Evolutionary conservation across 2,888 invertebrate species (phyloP), one percentile per base, ranked within the genome.

Genomic region (Lochmaea capreae): DNA sequence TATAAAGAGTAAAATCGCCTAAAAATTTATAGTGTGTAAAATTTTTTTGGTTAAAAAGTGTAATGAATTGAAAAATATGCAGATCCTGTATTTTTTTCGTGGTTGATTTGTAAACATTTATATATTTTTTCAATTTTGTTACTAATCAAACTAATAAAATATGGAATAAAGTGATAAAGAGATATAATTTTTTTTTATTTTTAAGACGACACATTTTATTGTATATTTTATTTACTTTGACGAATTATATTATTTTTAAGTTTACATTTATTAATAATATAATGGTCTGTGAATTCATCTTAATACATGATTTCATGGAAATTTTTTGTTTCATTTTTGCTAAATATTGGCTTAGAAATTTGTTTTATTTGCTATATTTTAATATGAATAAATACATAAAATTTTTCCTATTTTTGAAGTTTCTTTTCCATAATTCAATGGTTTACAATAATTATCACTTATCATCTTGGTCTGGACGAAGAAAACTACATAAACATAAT

Each of bases 301-400:
- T 18, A 58, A 26, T 22, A 26, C 22, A 22, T 54, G 18, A 54
- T 54, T 54, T 54, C 18, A 18, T 14, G 0, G n/a, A 16, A 54
- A n/a, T 2, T 16, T 58, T 58, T 58, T 58, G 12, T 49, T 26
- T 58, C 9, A 10, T 58, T 26, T 26, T 26, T 58, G 58, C 58
- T 58, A 22, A 22, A 58, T 58, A 22, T 58, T n/a, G 18, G 58
- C 22, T 58, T 58, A 26, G 9, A 58, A 8, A 58, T 58, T 58
- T 26, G 58, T 58, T 58, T 26, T 58, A 26, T 58, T 58, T 58
- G 58, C 58, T 58, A 26, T 58, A 58, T 58, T 58, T 58, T 58
- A 18, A 2, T 58, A 58, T 58, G 12, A 26, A 58, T 58, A 58
- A 33, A 58, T 58, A 58, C 26, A 58, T 58, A 11, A 22, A 58